A percentile compares a stretch with the other conserved stretches of the same genome.
Evolutionary conservation across 1,140 invertebrate genomes (phyloP).

Genomic region (Bombus superbus): DNA sequence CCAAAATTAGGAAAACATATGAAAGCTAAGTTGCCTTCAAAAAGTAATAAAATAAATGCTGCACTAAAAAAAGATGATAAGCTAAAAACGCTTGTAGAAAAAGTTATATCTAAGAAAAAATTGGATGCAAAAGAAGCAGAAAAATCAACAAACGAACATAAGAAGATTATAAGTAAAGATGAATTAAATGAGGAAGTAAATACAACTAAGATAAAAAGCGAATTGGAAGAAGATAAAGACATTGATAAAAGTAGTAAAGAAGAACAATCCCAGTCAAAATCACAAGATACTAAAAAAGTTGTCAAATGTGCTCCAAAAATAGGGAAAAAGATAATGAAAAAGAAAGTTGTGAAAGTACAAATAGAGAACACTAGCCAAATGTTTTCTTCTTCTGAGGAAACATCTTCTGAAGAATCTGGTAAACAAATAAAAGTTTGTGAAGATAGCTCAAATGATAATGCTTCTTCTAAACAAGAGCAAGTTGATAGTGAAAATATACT

Average conservation of each 20-base stretch:
- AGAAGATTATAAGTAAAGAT: constrained; percentile 71
- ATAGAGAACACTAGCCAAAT: constrained; percentile 70
- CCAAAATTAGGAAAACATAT: constrained; percentile 77
- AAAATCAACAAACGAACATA: constrained; percentile 65
- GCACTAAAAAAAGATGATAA: constrained; percentile 75
- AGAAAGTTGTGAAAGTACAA: constrained; percentile 71
- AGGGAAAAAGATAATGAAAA: constrained; percentile 71
- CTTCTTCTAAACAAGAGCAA: constrained; percentile 55
- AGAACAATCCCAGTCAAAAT: constrained; percentile 51
- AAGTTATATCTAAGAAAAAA: constrained; percentile 75
- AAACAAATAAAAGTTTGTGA: constrained; percentile 70
- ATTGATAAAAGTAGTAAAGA: constrained; percentile 75
- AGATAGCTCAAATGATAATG: constrained; percentile 52
- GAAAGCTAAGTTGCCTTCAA: constrained; percentile 75
- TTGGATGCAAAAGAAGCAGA: constrained; percentile 75
- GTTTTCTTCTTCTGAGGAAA: constrained; percentile 71
- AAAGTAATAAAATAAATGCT: constrained; percentile 72
- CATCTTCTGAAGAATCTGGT: constrained; percentile 70
- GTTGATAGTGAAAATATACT: constrained; percentile 57
- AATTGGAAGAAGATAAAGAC: constrained; percentile 75
- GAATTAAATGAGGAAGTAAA: constrained; percentile 65
- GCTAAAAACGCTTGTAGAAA: constrained; percentile 76
- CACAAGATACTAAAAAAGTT: constrained; percentile 67
- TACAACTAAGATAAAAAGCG: constrained; percentile 72
- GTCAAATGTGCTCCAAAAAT: constrained; percentile 69